Base-by-base conservation (phyloP, 2,888 invertebrate genomes). In the Eupithecia exiguata region DNA sequence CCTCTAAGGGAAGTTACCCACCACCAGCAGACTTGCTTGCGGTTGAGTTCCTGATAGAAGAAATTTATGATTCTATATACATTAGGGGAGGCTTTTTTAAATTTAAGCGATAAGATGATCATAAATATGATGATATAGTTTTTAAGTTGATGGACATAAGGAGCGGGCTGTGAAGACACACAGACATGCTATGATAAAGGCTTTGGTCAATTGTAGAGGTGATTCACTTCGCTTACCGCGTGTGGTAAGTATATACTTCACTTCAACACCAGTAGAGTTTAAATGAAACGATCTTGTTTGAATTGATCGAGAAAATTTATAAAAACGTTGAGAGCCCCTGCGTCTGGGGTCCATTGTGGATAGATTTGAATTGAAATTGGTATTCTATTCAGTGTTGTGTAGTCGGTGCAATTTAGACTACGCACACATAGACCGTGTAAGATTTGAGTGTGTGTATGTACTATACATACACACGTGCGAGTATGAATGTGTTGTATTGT, bases 301-400 rank as follows among this genome's bases (percentile, higher is more conserved):
- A 25, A 35, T 30, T 62, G 18, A 18, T 62, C 35, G 6, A 53
- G 10, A 65, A 53, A 10, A 53, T 12, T 49, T 30, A 16, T 1
- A 40, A 35, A 61, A 74, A 75, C 72, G 86, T 84, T 85, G 78
- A n/a, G 68, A 65, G 77, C 82, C 74, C 75, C 81, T 83, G 82
- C 21, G 74, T 49, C 73, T 69, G 71, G 70, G 77, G 81, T 70
- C 81, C 74, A 84, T 84, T 86, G 86, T 85, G 77, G 80, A 76
- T 70, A 75, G 77, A 78, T 81, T 75, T 71, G 80, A 82, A 80
- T 82, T 71, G 81, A 80, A 85, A 87, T 87, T 84, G 83, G 82
- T 85, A 83, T 82, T 85, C 85, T 81, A 85, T 86, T 84, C 84
- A 82, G 80, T 80, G 74, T 77, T 75, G 77, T 77, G 78, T 75